These are phyloP conservation scores for Drosophila tsacasi DNA, from an alignment of 1,140 invertebrate species.

Conservation along the genomic window DNA sequence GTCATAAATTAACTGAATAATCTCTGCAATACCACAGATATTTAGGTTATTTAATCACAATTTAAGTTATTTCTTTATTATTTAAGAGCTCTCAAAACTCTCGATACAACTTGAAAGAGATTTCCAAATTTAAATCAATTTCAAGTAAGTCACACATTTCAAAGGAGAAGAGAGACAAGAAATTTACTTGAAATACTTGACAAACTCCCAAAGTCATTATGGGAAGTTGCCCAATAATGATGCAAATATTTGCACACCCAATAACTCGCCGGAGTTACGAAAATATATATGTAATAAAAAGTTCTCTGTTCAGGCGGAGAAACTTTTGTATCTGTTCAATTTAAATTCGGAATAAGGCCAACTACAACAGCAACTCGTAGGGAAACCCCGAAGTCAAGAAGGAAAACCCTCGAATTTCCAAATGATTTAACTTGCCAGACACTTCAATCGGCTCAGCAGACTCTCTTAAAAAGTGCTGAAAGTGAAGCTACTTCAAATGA, in stretches of 20 bases:
- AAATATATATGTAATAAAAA: slow-evolving; percentile 19
- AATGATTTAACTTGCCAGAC: slow-evolving; percentile 70
- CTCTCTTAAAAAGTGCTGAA: slow-evolving; percentile 52
- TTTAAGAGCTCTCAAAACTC: background rate
- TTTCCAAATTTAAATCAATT: background rate
- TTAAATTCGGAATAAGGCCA: slow-evolving; percentile 36
- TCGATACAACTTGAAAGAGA: too few species aligned
- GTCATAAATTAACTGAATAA: slow-evolving; percentile 36
- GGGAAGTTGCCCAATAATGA: slow-evolving; percentile 30
- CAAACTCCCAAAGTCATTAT: slow-evolving; percentile 11
- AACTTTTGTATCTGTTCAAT: slow-evolving; percentile 48
- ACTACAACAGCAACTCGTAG: background rate
- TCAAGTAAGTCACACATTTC: background rate
- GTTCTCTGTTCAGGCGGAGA: background rate
- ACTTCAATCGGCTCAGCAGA: slow-evolving; percentile 52
- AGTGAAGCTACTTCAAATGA: slow-evolving; percentile 59
- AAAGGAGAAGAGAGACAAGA: background rate
- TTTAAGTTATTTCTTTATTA: slow-evolving; percentile 1
- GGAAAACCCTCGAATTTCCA: slow-evolving; percentile 52
- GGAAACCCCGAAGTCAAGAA: slow-evolving; percentile 5
- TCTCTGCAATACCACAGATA: slow-evolving; percentile 26
- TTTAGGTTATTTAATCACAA: background rate
- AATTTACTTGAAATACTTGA: background rate
- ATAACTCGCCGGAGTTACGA: slow-evolving; percentile 23
- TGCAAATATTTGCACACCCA: slow-evolving; percentile 43